Evolutionary conservation across 2,797 vertebrate species (phyloP), one percentile per base, ranked within the genome.

Genomic region (Coracias cyanogaster): DNA sequence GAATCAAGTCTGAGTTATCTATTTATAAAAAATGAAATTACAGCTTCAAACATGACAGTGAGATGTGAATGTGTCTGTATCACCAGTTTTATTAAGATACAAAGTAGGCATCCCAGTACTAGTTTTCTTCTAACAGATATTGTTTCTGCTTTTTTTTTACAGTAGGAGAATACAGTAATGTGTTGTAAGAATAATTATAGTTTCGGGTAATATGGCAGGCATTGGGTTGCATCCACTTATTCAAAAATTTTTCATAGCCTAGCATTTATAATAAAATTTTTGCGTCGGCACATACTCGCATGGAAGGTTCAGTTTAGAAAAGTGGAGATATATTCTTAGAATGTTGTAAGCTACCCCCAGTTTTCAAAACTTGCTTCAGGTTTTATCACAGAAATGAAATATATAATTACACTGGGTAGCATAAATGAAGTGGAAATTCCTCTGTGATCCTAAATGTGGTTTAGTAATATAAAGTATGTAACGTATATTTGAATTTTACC

Each of bases 401-500:
- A 46, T 65, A 15, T 86, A 83, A 87, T 96, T 93, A 78, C n/a
- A 25, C 4, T 58, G 83, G 43, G 76, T 94, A 81, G 49, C 55
- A 67, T 67, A 52, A 77, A 95, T 86, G 78, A 85, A 41, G 60
- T 45, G 67, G 62, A 81, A 91, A 94, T 87, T 82, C 84, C 93
- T 90, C 80, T 81, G 33, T 79, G 82, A 82, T 93, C 65, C 45
- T 89, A 80, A 92, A 61, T 65, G 41, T 80, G 37, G 64, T 77
- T 76, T 86, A 92, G 52, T 62, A 93, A 67, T 88, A 72, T 78
- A 81, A 96, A 94, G 66, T 92, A 85, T 46, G 35, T 79, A 62
- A 51, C 69, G 43, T 81, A 90, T 74, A 82, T 83, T 77, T 89
- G 54, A 93, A 91, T 82, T 95, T 88, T 90, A 90, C 92, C 82